Base-by-base conservation (phyloP, 2,888 invertebrate genomes). In the Drosophila lacicola region DNA sequence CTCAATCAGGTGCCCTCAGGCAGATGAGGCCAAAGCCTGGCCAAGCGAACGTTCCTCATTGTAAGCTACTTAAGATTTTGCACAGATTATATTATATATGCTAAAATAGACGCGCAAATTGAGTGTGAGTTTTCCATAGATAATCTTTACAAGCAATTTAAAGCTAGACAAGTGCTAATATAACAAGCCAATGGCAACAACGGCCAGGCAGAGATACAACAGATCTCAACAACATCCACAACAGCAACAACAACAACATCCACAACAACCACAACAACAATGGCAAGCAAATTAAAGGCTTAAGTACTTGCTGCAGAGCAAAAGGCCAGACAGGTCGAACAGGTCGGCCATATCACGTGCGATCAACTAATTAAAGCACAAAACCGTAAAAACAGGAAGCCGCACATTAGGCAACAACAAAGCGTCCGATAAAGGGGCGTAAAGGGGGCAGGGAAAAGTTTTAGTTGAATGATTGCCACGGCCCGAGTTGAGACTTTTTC, bases 61-160 rank as follows among this genome's bases (percentile, higher is more conserved):
- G 84, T 84, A 84, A 84, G 82, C 85, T 84, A 87, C 85, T 85
- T 85, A 85, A 85, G 87, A 87, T 85, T 84, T 76, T 84, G 78
- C 84, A 74, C 76, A 80, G 84, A 84, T 85, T 87, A 80, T 79
- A 78, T 81, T 69, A 80, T 86, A 78, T 85, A 83, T 82, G 83
- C 83, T 76, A 80, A 82, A 83, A 80, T 82, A 82, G 83, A 79
- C 81, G 85, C 85, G 87, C 85, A 87, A 85, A 85, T 85, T 84
- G 85, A 84, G 85, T 85, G 85, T 87, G 85, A 85, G 85, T 84
- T 87, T 82, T 78, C 83, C 87, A 70, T 65, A 86, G 83, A 86
- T 86, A 84, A 83, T 86, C 83, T 84, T 83, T 83, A 84, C 83
- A 86, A 83, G 84, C 83, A 83, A 86, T 86, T 83, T 83, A 81